Evolutionary conservation across 2,113 vertebrate genomes (phyloP), one percentile per base, ranked within the genome.

Genomic region (Petrocephalus zakoni): DNA sequence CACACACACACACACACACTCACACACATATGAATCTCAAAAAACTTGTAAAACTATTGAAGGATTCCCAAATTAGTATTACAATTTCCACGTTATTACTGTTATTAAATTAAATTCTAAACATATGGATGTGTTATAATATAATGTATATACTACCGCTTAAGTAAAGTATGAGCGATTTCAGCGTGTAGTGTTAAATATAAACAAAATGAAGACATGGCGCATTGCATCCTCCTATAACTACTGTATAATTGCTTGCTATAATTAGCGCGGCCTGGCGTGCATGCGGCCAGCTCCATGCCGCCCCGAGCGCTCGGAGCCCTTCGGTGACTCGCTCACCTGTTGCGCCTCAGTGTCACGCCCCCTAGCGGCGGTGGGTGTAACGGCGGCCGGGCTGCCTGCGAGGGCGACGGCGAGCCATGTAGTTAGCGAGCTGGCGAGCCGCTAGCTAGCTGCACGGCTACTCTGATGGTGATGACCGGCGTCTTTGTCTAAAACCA

Each of bases 341-440:
- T 72, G 55, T 86, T 84, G 22, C 84, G 51, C 78, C 56, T 68
- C 17, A 87, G 49, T 29, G 49, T 90, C 91, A 89, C 89, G 91
- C 92, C 94, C 90, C 22, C 90, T 93, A 90, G 15, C n/a, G 81
- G 51, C 53, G 22, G 15, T 7, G 21, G n/a, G 88, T 34, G 88
- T 68, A 82, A 15, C 34, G 22, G 88, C 7, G 64, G 19, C 49
- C 64, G 47, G 49, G 56, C 89, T 82, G 90, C 75, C 75, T 49
- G 72, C 61, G 37, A 64, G 86, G 15, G 88, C 87, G 88, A 78
- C 88, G 91, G 49, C 37, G 92, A 86, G 86, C 42, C 34, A 89
- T 89, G 84, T 86, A 89, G 88, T 51, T 68, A 78, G 64, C 22
- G 86, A 90, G 93, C 91, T 91, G 92, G 87, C 72, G 90, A 95